Base-by-base conservation (phyloP, 2,888 invertebrate species). In the Desoria tigrina region DNA sequence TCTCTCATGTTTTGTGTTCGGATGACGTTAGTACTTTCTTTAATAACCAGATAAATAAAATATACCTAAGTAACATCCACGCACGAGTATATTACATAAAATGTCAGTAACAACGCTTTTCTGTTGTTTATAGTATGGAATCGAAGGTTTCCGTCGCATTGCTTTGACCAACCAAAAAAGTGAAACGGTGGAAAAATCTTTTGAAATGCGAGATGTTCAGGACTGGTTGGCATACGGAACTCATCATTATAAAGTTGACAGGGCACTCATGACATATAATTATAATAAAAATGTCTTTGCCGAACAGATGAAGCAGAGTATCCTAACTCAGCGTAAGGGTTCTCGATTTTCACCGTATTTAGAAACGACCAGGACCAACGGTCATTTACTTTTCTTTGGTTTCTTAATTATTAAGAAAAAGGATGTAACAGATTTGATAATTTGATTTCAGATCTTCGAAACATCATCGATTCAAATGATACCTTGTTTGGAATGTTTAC, bases 181-280 rank as follows among this genome's bases (percentile, higher is more conserved):
- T 24, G 62, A 61, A 14, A 61, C 64, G 0, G 62, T 66, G 6
- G 23, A 26, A 1, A 37, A 66, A 18, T 66, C 59, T 0, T 42
- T 39, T 2, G 42, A 51, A 27, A 71, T 71, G 68, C 53, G 66
- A 7, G 57, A 68, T 26, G 24, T 28, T 6, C 71, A 71, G 49
- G 68, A 71, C 57, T 59, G 59, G 4, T 24, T 68, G 6, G 63
- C 66, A 0, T 65, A 62, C 27, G 45, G 45, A 4, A 45, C 16
- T 6, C 45, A 45, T 21, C 16, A 45, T 45, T 16, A 18, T 16
- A n/a, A 45, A 16, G n/a, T 45, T 16, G 21, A 45, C 21, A 45
- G 21, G 16, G 9, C 9, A 6, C 16, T 45, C 6, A 9, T 21
- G n/a, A 3, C 4, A 4, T 45, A 45, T 16, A 21, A 21, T 18